These are phyloP conservation scores for Piliocolobus tephrosceles DNA, from an alignment of 2,113 vertebrate genomes.

Conservation along the genomic window DNA sequence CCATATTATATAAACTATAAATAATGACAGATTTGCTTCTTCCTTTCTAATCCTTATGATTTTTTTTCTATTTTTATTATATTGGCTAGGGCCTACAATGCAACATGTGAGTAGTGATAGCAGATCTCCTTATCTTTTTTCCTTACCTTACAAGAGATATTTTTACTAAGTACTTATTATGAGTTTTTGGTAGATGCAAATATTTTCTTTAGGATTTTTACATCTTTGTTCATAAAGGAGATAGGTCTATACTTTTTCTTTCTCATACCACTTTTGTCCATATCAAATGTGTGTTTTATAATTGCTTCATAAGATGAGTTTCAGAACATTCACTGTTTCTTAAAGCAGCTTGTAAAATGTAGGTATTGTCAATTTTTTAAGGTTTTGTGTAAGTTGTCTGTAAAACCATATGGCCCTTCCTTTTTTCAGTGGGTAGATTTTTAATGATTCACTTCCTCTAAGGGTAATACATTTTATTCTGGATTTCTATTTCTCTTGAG, in stretches of 20 bases:
- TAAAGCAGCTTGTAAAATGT: not conserved
- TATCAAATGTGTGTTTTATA: constrained; percentile 14
- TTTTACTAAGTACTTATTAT: not conserved
- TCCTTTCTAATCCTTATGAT: not conserved
- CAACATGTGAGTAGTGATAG: not conserved
- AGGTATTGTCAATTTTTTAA: not conserved
- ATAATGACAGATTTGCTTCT: constrained; percentile 9
- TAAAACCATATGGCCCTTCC: not conserved
- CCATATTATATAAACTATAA: not conserved
- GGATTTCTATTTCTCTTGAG: not conserved
- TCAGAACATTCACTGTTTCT: constrained; percentile 26
- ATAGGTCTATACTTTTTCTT: not conserved
- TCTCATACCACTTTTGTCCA: not conserved
- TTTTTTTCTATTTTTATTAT: not conserved
- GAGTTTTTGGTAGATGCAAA: not conserved
- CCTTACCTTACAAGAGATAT: not conserved
- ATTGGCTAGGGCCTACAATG: not conserved
- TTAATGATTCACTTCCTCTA: not conserved
- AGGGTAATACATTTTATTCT: not conserved
- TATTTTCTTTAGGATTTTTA: constrained; percentile 26
- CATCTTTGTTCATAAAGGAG: not conserved
- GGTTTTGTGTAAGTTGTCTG: constrained; percentile 19
- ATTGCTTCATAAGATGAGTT: constrained; percentile 37
- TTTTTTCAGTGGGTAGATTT: constrained; percentile 19
- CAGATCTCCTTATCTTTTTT: not conserved